phyloP scores from a whole-genome alignment of 2,113 vertebrate genomes.

The Lamprotornis superbus region DNA sequence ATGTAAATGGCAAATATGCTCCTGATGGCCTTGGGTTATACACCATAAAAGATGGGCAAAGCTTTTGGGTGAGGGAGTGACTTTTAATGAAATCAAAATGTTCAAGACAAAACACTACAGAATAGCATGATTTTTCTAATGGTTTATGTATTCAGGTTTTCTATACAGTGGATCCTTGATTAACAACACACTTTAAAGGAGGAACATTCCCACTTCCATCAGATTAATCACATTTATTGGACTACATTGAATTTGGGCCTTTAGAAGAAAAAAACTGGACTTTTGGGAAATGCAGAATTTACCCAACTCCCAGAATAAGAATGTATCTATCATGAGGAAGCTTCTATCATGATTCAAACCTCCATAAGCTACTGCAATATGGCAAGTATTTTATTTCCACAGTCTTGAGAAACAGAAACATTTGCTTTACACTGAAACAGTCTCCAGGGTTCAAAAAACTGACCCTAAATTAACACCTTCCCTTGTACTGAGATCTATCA shows the following conservation, averaged over 20 bases:
- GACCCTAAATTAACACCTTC: not conserved
- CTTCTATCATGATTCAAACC: not conserved
- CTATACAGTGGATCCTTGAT: not conserved
- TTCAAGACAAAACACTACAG: not conserved
- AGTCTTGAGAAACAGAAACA: not conserved
- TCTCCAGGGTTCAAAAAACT: not conserved
- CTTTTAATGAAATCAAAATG: not conserved
- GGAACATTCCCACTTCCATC: not conserved
- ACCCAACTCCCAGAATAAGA: not conserved
- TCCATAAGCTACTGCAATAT: not conserved
- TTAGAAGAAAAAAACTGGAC: not conserved
- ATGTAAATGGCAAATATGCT: not conserved
- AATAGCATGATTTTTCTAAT: not conserved
- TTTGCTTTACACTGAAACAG: not conserved
- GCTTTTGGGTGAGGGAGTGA: not conserved
- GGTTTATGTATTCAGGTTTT: not conserved
- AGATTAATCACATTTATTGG: not conserved
- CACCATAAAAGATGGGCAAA: not conserved
- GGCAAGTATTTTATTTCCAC: not conserved
- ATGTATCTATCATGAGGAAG: not conserved
- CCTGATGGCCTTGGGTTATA: not conserved
- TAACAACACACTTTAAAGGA: not conserved
- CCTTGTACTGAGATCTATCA: not conserved
- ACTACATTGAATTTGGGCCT: not conserved
- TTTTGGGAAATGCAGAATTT: not conserved